phyloP scores from a whole-genome alignment of 2,113 vertebrate genomes.

The Sinocyclocheilus rhinocerous region DNA sequence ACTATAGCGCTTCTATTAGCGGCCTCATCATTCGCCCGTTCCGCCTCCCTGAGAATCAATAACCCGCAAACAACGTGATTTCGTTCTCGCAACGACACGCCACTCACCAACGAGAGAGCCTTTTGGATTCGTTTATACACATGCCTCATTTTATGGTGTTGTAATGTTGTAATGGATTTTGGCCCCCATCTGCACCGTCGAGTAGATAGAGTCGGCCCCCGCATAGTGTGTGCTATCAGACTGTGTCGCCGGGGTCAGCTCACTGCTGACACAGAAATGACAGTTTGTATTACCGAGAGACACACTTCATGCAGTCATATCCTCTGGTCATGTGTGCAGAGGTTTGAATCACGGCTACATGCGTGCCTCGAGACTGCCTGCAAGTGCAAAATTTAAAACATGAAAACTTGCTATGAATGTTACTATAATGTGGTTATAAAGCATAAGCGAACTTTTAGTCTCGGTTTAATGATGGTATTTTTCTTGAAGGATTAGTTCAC shows the following conservation, averaged over 20 bases:
- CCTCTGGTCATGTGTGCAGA: slow-evolving; percentile 20
- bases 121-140: neutral
- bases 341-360: slow-evolving; percentile 10
- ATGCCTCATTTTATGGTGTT: neutral
- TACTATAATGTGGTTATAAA: neutral
- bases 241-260: neutral
- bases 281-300: slow-evolving; percentile 49
- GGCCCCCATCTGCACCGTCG: neutral
- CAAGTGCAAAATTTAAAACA: neutral
- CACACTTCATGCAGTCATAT: slow-evolving; percentile 6
- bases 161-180: slow-evolving; percentile 9
- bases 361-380: neutral
- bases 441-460: neutral
- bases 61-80: neutral
- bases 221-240: slow-evolving; percentile 10
- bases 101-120: neutral
- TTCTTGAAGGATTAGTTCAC: no score
- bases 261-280: slow-evolving; percentile 53
- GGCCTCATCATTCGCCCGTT: neutral
- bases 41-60: neutral
- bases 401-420: neutral
- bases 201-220: neutral
- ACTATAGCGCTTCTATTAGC: slow-evolving; percentile 23
- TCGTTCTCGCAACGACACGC: neutral
- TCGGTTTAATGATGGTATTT: neutral